Conservation (phyloP, 1,140 invertebrate genomes). For the Leucophenga varia region DNA sequence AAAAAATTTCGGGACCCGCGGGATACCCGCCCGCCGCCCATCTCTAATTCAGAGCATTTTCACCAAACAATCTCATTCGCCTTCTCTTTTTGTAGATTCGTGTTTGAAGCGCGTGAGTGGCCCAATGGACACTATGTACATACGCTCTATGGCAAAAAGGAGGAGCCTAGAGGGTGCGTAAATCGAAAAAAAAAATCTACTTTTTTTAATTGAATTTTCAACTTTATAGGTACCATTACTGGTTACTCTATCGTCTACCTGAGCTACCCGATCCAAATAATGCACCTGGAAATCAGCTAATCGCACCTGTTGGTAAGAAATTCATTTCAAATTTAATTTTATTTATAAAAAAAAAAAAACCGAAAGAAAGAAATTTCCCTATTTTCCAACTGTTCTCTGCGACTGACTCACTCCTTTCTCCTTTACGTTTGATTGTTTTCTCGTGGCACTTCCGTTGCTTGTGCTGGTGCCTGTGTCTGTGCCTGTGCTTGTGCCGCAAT, state of each 20-base stretch:
- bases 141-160: slow-evolving; percentile 80
- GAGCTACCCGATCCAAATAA: slow-evolving; percentile 72
- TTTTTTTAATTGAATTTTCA: neutral
- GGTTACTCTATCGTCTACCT: slow-evolving; percentile 78
- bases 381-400: too few species aligned
- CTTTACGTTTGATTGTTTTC: too few species aligned
- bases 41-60: too few species aligned
- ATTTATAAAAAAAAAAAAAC: too few species aligned
- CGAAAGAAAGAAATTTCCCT: too few species aligned
- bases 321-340: too few species aligned
- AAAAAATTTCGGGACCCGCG: neutral
- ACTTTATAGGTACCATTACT: slow-evolving; percentile 72
- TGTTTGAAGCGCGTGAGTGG: slow-evolving; percentile 81
- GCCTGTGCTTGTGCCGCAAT: too few species aligned
- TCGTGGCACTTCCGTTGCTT: too few species aligned
- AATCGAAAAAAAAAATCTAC: neutral
- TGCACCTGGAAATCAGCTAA: slow-evolving; percentile 79
- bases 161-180: slow-evolving; percentile 73
- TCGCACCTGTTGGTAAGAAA: slow-evolving; percentile 76
- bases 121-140: slow-evolving; percentile 89
- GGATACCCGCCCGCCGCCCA: too few species aligned
- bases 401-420: too few species aligned
- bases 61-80: neutral
- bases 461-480: too few species aligned
- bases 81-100: slow-evolving; percentile 47